These are phyloP conservation scores for Anarhynchus alexandrinus DNA, from an alignment of 2,113 vertebrate genomes.

Conservation along the genomic window DNA sequence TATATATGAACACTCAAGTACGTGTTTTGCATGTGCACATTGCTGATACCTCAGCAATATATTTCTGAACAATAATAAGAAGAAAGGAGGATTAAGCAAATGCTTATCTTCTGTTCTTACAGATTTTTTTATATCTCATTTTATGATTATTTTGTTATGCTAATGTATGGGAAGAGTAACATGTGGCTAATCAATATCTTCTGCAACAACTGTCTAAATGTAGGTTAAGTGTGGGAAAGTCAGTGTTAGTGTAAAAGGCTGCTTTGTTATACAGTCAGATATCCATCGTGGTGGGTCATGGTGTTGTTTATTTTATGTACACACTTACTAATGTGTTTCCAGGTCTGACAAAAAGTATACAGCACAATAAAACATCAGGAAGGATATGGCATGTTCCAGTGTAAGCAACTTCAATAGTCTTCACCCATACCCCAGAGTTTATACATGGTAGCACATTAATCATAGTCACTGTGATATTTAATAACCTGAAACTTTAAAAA, in stretches of 20 bases:
- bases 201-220: neutral
- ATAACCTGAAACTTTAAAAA: neutral
- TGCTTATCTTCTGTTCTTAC: neutral
- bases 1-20: neutral
- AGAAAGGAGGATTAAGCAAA: neutral
- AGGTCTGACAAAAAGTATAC: neutral
- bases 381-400: neutral
- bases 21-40: neutral
- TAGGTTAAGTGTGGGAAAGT: neutral
- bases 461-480: neutral
- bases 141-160: neutral
- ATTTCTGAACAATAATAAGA: neutral
- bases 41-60: neutral
- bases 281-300: neutral
- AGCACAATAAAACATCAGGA: neutral
- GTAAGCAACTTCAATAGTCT: neutral
- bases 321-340: neutral
- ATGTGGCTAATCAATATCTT: neutral
- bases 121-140: neutral
- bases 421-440: neutral
- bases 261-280: neutral
- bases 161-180: neutral
- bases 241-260: neutral
- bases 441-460: neutral
- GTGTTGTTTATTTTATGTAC: neutral